Percentiles rank a stretch among this genome's conserved stretches.
Evolutionary conservation across 1,140 invertebrate genomes (phyloP).

Genomic region (Hirudo medicinalis): DNA sequence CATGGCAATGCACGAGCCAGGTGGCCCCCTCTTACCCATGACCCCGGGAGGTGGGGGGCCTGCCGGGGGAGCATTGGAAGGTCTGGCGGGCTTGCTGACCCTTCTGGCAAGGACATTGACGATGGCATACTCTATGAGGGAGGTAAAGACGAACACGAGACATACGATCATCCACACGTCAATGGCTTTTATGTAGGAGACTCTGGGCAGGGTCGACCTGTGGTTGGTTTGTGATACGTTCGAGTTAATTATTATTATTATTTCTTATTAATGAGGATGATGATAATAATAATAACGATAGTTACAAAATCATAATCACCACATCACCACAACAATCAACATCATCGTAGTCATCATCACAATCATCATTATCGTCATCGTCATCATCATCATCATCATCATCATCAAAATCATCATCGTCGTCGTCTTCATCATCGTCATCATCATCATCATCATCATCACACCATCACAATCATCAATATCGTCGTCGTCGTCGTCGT

Average conservation of each 20-base stretch:
- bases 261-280: no score
- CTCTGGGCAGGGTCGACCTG: background rate
- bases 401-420: background rate
- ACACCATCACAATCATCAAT: background rate
- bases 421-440: background rate
- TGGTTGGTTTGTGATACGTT: no score
- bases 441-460: background rate
- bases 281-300: background rate
- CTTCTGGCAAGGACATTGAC: slow-evolving; percentile 49
- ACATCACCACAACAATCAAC: background rate
- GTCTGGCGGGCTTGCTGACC: background rate
- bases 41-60: no score
- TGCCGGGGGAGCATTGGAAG: no score
- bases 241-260: no score
- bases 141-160: slow-evolving; percentile 80
- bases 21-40: no score
- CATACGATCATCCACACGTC: slow-evolving; percentile 87
- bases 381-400: background rate
- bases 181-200: slow-evolving; percentile 61
- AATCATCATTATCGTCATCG: background rate
- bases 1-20: background rate
- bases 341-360: background rate
- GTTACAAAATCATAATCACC: background rate
- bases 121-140: slow-evolving; percentile 77
- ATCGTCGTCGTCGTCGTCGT: slow-evolving; percentile 1